These are phyloP conservation scores for Drosophila paramelanica DNA, from an alignment of 2,888 invertebrate genomes.

Conservation along the genomic window DNA sequence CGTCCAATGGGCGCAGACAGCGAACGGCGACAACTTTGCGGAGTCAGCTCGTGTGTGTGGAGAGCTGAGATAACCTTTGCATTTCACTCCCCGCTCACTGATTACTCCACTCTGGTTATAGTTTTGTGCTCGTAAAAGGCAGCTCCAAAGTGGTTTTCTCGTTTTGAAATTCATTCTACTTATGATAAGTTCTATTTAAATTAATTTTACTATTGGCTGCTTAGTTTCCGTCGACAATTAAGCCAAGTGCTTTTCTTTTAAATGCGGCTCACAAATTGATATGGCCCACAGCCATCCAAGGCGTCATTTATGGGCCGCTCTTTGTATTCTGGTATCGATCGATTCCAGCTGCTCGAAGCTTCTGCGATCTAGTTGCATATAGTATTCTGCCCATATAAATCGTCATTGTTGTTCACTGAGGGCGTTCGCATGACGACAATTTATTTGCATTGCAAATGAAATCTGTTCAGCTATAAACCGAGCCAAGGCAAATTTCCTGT, in stretches of 20 bases:
- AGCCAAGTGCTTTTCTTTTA: conserved; percentile 14
- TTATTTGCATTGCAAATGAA: conserved; percentile 80
- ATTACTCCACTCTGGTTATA: conserved; percentile 27
- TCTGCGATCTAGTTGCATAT: conserved; percentile 46
- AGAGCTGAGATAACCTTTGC: conserved; percentile 58
- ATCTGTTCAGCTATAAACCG: conserved; percentile 38
- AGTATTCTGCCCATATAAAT: conserved; percentile 58
- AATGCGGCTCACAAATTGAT: conserved; percentile 50
- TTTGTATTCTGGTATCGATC: conserved; percentile 45
- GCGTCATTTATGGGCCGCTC: conserved; percentile 61
- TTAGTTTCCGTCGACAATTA: conserved; percentile 31
- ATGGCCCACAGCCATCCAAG: conserved; percentile 35
- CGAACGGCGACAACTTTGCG: conserved; percentile 56
- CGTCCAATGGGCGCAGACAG: conserved; percentile 1
- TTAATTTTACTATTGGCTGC: conserved; percentile 33
- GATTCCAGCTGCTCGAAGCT: conserved; percentile 29
- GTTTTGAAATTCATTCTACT: conserved; percentile 60
- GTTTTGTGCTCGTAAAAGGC: conserved; percentile 45
- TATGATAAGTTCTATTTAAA: conserved; percentile 56
- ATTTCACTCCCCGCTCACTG: conserved; percentile 16
- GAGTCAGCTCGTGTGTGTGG: conserved; percentile 2
- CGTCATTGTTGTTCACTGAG: conserved; percentile 55
- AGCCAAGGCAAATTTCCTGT: conserved; percentile 65
- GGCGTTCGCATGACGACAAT: conserved; percentile 73
- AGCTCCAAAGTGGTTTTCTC: conserved; percentile 53